Evolutionary conservation across 2,888 invertebrate genomes (phyloP), one percentile per base, ranked within the genome.

Genomic region (Molanna angustata): DNA sequence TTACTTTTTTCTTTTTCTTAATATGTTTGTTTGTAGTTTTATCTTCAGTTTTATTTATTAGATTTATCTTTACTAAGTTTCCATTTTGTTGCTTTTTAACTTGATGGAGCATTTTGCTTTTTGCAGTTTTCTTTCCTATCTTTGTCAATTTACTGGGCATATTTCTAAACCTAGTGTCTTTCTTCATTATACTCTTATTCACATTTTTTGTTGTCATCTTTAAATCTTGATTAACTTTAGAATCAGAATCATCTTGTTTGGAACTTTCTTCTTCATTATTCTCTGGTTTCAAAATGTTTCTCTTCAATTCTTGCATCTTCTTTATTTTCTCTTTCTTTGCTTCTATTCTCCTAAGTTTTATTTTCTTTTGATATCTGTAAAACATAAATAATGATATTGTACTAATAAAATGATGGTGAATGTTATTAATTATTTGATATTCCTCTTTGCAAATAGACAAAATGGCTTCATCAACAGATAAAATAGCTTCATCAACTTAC

Each of bases 121-220:
- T 69, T 3, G 73, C 74, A 0, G 76, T 71, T 64, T 76, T 77
- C 21, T 72, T 61, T 59, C 73, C 76, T 13, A 77, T 76, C 51
- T 71, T 74, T 0, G 63, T 67, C 1, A 77, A 68, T 60, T 76
- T 76, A 1, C 74, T 75, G 1, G 76, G 75, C 2, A 76, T 72
- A 55, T 72, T 67, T 58, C 74, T 76, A 33, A 77, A 77, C 20
- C 77, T 63, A 1, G 71, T 70, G 35, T 77, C 77, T 60, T 70
- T 74, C 57, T 74, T 77, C 76, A 76, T 76, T 0, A 77, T 58
- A 2, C 61, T 67, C 52, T 68, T 76, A 47, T 75, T 76, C 0
- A 75, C 69, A 64, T 69, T 71, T 61, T 69, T 75, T 47, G 76
- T 53, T 13, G 48, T 39, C 21, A 41, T 64, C 58, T 72, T 75